Base-by-base conservation (phyloP, 2,797 vertebrate genomes). In the Graptemys geographica region DNA sequence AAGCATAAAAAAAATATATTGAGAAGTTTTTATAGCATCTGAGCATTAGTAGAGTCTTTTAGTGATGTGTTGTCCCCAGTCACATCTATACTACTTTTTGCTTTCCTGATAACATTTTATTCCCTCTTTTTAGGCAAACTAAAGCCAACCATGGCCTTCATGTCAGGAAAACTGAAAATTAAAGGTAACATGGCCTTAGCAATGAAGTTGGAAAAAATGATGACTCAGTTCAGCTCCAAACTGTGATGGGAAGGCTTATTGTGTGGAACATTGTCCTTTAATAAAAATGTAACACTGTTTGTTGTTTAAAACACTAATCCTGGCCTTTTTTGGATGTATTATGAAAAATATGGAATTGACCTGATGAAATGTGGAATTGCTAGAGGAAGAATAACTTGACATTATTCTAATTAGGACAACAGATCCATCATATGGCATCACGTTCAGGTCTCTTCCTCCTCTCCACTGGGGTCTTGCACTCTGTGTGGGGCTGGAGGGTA, bases 141-240 rank as follows among this genome's bases (percentile, higher is more conserved):
- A 95, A 99, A 99, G 96, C 99, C 99, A 69, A 99, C 99, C 2
- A 91, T 99, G 97, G 98, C 98, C 76, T 99, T 99, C 96, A 98
- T 99, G 98, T 98, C 98, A 28, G 98, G 98, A 93, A 99, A 99
- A 96, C 94, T 98, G 97, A 98, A 96, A 97, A 98, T 99, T 96
- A 99, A 99, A 98, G 99, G 99, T 21, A 98, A 99, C 97, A 98
- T 98, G 97, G 83, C 97, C 0, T 97, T 99, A 83, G 98, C 98
- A 90, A 97, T 99, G 92, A 99, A 98, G 94, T 95, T 99, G 97
- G 98, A 99, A 97, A 99, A 98, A 95, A 97, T 99, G 88, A 98
- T 99, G 99, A 86, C 59, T 53, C 94, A 97, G 81, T 98, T 99
- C 97, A 98, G 98, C 84, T 96, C 99, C 92, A 98, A 98, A 86